Base-by-base conservation (phyloP, 2,888 invertebrate species). In the Abrostola triplasia region DNA sequence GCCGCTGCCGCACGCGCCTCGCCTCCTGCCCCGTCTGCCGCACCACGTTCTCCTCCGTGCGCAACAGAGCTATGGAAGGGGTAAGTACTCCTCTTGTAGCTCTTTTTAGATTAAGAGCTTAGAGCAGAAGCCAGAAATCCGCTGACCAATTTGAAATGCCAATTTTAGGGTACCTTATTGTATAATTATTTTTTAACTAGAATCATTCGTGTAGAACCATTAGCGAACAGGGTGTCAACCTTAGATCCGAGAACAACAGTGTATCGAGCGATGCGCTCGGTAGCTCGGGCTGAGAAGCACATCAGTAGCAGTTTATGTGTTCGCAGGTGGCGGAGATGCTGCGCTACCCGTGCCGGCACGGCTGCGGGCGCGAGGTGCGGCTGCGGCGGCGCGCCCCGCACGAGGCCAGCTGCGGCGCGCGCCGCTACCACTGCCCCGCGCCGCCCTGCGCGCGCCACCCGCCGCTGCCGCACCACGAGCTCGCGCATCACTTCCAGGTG, bases 11-110 rank as follows among this genome's bases (percentile, higher is more conserved):
- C 77, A 88, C 91, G 52, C 95, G 95, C 40, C 95, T 96, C 47
- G 80, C 90, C 63, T 87, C 93, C 44, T 96, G 96, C 84, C 96
- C 96, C 56, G 95, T 96, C 5, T 96, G 96, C 86, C 92, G 96
- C 75, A 95, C 95, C 60, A 86, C 88, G 61, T 94, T 94, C 88
- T 91, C 90, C 11, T 91, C 94, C 38, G 92, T 93, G 61, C 84
- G 95, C 47, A 95, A 95, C 83, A 90, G 95, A 48, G 95, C 94
- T 55, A 95, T 95, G 94, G 95, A 95, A 80, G 92, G 92, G 85
- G 95, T 95, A 50, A 76, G 88, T 83, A 44, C n/a, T 51, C n/a
- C 38, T 35, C 38, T 5, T 10, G 13, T 37, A 10, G 11, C 9
- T n/a, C n/a, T 47, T 44, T 5, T 36, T 10, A 6, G 10, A 2